Evolutionary conservation across 2,113 vertebrate species (phyloP), one percentile per base, ranked within the genome.

Genomic region (Reinhardtius hippoglossoides): DNA sequence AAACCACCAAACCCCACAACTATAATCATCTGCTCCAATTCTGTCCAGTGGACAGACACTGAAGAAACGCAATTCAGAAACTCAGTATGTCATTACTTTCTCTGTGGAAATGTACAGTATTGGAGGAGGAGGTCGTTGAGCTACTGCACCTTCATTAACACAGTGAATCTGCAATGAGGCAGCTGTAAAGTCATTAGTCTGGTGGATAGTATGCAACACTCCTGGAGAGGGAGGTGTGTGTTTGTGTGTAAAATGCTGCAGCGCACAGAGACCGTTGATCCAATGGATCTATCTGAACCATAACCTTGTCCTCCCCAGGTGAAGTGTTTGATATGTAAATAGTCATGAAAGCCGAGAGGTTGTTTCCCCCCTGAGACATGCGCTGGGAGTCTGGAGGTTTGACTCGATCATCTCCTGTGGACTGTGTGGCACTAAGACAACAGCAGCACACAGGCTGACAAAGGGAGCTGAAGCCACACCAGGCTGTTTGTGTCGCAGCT

Each of bases 301-400:
- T 74, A 70, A 60, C 13, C 69, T 50, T 20, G 60, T 80, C 60
- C 18, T 78, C 69, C 67, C 21, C 71, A 40, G 82, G 78, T 78
- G 78, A 85, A 50, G 75, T 40, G 35, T 80, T 79, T 83, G 60
- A 87, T 76, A 46, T 89, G 80, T 81, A 81, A 88, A 88, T 86
- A 74, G 56, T 77, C 48, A 20, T 46, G 68, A 74, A 72, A 61
- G 74, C 72, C 26, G 71, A 10, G 56, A 58, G 59, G 42, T 35
- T 60, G 71, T 82, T 75, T 66, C 23, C 61, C 26, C 56, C 67
- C 58, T 67, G 6, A 68, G 77, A 76, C 46, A 0, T 0, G 24
- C n/a, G 27, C 55, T 13, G 48, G 16, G 58, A 21, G 62, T 72
- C 74, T 63, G 52, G 76, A 74, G 80, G 76, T 80, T 82, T 78